These are phyloP conservation scores for Pardosa pseudoannulata DNA, from an alignment of 2,888 invertebrate species.

Conservation along the genomic window DNA sequence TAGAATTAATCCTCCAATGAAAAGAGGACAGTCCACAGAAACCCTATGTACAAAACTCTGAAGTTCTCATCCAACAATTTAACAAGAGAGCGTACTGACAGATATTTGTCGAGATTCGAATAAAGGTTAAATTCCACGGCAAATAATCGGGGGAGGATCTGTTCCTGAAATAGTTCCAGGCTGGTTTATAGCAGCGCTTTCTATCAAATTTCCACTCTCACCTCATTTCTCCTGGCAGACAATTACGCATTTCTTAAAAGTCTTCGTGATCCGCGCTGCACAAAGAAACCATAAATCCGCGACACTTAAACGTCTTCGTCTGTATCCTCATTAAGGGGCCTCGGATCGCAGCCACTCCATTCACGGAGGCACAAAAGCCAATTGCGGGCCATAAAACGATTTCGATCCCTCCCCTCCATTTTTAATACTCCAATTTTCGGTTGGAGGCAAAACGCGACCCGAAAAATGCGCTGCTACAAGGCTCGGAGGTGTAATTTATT, in stretches of 20 bases:
- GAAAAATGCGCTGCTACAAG: constrained; percentile 30
- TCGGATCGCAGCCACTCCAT: background rate
- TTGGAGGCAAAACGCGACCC: constrained; percentile 21
- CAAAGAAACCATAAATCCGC: background rate
- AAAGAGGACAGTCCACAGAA: too few relatives aligned
- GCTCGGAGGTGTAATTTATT: constrained; percentile 68
- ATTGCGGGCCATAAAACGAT: constrained; percentile 13
- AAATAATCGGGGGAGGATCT: too few relatives aligned
- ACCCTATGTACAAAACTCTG: too few relatives aligned
- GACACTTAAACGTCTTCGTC: background rate
- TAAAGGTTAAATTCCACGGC: too few relatives aligned
- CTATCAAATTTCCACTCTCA: background rate
- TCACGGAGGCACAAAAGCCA: background rate
- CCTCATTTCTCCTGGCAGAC: background rate
- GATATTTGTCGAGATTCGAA: too few relatives aligned
- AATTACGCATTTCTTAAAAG: background rate
- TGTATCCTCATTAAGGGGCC: background rate
- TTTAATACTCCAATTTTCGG: constrained; percentile 44
- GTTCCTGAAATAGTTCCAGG: too few relatives aligned
- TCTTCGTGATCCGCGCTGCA: background rate
- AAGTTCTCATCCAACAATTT: too few relatives aligned
- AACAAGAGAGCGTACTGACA: too few relatives aligned
- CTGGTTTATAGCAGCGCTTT: too few relatives aligned
- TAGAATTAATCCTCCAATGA: too few relatives aligned
- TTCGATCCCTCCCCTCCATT: constrained; percentile 10